These are phyloP conservation scores for Hetaerina titia DNA, from an alignment of 2,888 invertebrate species.

Conservation along the genomic window DNA sequence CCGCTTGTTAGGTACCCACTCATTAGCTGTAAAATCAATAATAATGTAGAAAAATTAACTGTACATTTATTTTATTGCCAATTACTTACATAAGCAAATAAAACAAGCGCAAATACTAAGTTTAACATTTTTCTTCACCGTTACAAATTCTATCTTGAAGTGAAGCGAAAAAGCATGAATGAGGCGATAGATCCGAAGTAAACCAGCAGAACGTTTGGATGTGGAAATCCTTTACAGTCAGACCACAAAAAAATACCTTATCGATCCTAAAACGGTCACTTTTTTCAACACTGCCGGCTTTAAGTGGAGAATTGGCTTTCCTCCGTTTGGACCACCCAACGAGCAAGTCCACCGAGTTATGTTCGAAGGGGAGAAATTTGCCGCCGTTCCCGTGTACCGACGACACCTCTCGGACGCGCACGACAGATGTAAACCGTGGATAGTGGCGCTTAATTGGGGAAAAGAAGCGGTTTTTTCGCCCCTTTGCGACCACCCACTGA, in stretches of 20 bases:
- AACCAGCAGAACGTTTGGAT: neutral
- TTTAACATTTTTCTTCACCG: no score
- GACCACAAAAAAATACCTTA: neutral
- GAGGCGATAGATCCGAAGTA: neutral
- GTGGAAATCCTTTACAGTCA: neutral
- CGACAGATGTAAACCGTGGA: conserved; percentile 46
- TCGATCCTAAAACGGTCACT: neutral
- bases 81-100: no score
- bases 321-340: neutral
- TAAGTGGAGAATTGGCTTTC: neutral
- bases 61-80: no score
- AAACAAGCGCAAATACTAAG: no score
- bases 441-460: conserved; percentile 55
- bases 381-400: conserved; percentile 36
- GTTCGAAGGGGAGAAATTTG: conserved; percentile 41
- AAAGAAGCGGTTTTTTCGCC: conserved; percentile 52
- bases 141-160: no score
- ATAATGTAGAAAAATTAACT: no score
- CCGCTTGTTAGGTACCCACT: no score
- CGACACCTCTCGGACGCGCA: conserved; percentile 42
- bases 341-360: neutral
- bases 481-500: neutral
- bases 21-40: no score
- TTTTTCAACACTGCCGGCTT: conserved; percentile 3
- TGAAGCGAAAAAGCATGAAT: no score